These are phyloP conservation scores for Tragulus kanchil DNA, from an alignment of 2,113 vertebrate species.

Conservation along the genomic window DNA sequence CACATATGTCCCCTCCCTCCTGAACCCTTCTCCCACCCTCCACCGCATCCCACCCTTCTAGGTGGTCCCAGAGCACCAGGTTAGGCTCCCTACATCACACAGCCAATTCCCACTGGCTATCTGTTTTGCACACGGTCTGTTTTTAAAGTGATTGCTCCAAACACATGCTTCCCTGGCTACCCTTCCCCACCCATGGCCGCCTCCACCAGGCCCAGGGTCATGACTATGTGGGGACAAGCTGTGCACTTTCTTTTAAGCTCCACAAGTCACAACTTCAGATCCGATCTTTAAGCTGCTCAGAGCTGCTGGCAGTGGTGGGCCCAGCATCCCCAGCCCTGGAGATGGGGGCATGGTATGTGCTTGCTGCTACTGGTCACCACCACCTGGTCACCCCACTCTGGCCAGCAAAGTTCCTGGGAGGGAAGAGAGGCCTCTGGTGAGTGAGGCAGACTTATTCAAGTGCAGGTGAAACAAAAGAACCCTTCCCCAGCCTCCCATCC, in stretches of 20 bases:
- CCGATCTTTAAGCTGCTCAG: conserved; percentile 69
- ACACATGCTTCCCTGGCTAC: not conserved
- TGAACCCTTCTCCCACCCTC: not conserved
- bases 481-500: not conserved
- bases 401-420: not conserved
- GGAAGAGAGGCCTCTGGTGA: not conserved
- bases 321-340: conserved; percentile 47
- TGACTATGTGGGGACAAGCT: not conserved
- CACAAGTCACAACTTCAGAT: conserved; percentile 69
- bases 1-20: not conserved
- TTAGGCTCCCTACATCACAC: not conserved
- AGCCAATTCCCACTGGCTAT: not conserved
- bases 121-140: not conserved
- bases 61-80: not conserved
- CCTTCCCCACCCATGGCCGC: not conserved
- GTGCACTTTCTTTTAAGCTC: not conserved
- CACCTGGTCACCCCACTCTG: conserved; percentile 4
- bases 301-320: conserved; percentile 13
- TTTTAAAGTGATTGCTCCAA: not conserved
- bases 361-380: conserved; percentile 67
- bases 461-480: not conserved
- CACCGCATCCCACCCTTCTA: not conserved
- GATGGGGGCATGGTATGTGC: not conserved
- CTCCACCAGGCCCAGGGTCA: not conserved
- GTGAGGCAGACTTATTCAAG: not conserved